phyloP scores from a whole-genome alignment of 2,888 invertebrate species.

The Herminia tarsipennalis region DNA sequence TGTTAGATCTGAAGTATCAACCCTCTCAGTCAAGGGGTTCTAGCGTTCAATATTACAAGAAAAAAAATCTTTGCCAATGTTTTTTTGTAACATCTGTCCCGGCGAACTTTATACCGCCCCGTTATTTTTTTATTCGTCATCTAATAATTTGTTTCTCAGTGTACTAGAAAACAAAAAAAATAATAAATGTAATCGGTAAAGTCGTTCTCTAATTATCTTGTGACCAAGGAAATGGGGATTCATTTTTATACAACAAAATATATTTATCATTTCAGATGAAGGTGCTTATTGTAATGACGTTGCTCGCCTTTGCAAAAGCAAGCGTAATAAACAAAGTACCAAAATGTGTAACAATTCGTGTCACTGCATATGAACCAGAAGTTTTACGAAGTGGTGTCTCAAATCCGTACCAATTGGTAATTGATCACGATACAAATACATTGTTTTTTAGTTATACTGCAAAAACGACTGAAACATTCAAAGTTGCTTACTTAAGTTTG shows the following conservation, averaged over 20 bases:
- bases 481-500: conserved; percentile 58
- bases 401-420: conserved; percentile 65
- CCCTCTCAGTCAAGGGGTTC: too few relatives aligned
- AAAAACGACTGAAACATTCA: conserved; percentile 40
- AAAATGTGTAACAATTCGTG: conserved; percentile 15
- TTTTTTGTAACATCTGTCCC: too few relatives aligned
- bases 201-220: too few relatives aligned
- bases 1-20: too few relatives aligned
- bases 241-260: not conserved
- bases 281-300: conserved; percentile 19
- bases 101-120: too few relatives aligned
- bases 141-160: too few relatives aligned
- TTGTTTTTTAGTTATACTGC: conserved; percentile 65
- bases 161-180: too few relatives aligned
- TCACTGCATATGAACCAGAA: conserved; percentile 40
- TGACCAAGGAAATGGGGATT: too few relatives aligned
- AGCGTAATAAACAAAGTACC: conserved; percentile 6
- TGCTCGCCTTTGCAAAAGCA: conserved; percentile 32
- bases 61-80: too few relatives aligned
- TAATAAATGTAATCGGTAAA: too few relatives aligned
- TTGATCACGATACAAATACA: conserved; percentile 66
- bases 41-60: too few relatives aligned
- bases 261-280: conserved; percentile 45
- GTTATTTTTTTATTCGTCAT: too few relatives aligned
- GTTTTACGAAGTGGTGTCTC: conserved; percentile 45